Percentiles rank a stretch among this genome's conserved stretches.
Evolutionary conservation across 2,888 invertebrate species (phyloP).

Genomic region (Rhamphomyia laevipes): DNA sequence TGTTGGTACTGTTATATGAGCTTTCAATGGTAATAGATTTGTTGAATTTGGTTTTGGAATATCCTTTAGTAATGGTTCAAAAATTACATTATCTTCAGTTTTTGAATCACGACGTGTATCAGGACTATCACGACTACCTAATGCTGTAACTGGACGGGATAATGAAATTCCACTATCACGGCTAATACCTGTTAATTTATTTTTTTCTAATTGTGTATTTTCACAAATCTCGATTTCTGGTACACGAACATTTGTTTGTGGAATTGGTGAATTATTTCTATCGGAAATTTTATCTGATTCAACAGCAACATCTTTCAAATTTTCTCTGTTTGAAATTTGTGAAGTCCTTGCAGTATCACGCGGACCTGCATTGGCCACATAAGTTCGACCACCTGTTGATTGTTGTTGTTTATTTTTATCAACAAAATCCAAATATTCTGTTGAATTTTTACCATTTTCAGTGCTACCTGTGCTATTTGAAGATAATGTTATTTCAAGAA

Average conservation of each 20-base stretch:
- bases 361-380: too few relatives aligned
- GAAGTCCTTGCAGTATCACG: not conserved
- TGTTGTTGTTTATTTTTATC: conserved; percentile 4
- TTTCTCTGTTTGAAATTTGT: not conserved
- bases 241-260: not conserved
- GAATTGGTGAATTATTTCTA: not conserved
- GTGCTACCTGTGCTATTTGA: conserved; percentile 23
- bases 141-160: conserved; percentile 33
- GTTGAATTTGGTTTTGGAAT: conserved; percentile 28
- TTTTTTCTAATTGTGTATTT: conserved; percentile 22
- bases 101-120: conserved; percentile 5
- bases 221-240: not conserved
- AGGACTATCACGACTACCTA: conserved; percentile 20
- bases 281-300: not conserved
- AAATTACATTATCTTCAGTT: conserved; percentile 10
- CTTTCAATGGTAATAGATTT: not conserved
- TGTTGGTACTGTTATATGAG: not conserved
- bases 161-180: conserved; percentile 34
- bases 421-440: conserved; percentile 34
- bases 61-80: conserved; percentile 30
- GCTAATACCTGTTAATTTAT: conserved; percentile 29
- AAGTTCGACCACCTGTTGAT: too few relatives aligned
- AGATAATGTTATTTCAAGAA: conserved; percentile 37
- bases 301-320: not conserved
- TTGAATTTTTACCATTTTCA: conserved; percentile 31